Conservation (phyloP, 2,888 invertebrate genomes). For the Luperina testacea region DNA sequence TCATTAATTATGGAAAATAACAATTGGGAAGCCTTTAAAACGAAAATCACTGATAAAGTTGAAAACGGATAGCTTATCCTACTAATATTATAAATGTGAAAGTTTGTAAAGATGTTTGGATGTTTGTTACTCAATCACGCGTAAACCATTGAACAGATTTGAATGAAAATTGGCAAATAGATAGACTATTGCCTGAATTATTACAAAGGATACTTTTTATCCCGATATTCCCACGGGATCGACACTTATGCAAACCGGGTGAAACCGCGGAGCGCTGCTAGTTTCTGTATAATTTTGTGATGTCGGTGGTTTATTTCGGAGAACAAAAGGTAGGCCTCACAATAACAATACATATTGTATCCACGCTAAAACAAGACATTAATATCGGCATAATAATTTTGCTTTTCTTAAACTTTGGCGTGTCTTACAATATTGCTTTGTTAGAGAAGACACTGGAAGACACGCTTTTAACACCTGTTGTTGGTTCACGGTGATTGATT, state of each 20-base stretch:
- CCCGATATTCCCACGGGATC: too few species aligned
- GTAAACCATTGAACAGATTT: too few species aligned
- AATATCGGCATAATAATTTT: conserved; percentile 14
- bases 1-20: background rate
- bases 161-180: too few species aligned
- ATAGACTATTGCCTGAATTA: too few species aligned
- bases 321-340: background rate
- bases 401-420: conserved; percentile 19
- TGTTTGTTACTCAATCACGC: too few species aligned
- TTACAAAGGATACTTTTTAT: too few species aligned
- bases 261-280: too few species aligned
- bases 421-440: conserved; percentile 19
- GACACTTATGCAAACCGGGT: too few species aligned
- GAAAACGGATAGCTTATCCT: background rate
- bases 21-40: background rate
- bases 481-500: conserved; percentile 8
- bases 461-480: conserved; percentile 9
- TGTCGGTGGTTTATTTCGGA: background rate
- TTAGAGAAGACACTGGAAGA: background rate
- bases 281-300: background rate
- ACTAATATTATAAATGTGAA: too few species aligned
- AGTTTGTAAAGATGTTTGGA: too few species aligned
- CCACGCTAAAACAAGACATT: conserved; percentile 13
- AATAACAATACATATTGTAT: conserved; percentile 19
- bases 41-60: background rate